These are phyloP conservation scores for Parelbella ahira DNA, from an alignment of 2,888 invertebrate genomes.

Conservation along the genomic window DNA sequence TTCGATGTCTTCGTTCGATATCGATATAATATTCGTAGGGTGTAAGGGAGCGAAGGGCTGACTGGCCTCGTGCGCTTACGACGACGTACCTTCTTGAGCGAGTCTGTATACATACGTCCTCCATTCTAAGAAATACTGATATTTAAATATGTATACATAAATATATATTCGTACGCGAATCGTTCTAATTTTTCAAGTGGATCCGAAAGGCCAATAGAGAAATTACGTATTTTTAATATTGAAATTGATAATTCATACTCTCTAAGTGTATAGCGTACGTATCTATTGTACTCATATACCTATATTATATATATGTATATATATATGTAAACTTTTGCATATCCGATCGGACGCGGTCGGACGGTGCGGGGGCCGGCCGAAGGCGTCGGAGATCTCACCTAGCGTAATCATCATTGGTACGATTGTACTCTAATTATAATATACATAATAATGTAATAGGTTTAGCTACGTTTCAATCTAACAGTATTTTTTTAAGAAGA, in stretches of 20 bases:
- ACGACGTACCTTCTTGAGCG: slow-evolving; percentile 79
- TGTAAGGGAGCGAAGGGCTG: slow-evolving; percentile 72
- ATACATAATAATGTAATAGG: slow-evolving; percentile 73
- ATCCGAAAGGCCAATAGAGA: slow-evolving; percentile 77
- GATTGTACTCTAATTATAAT: slow-evolving; percentile 74
- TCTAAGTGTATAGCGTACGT: slow-evolving; percentile 66
- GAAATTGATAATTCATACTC: slow-evolving; percentile 75
- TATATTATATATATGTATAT: slow-evolving; percentile 26
- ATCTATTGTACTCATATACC: slow-evolving; percentile 55
- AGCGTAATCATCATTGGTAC: slow-evolving; percentile 76
- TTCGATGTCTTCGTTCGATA: slow-evolving; percentile 79
- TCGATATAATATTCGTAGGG: slow-evolving; percentile 70
- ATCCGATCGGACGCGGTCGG: slow-evolving; percentile 68
- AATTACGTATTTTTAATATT: slow-evolving; percentile 80
- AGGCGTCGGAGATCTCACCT: slow-evolving; percentile 78
- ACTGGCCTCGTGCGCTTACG: slow-evolving; percentile 76
- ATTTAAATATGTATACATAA: slow-evolving; percentile 76
- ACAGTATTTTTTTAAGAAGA: slow-evolving; percentile 81
- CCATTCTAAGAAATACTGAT: slow-evolving; percentile 76
- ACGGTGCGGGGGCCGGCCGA: slow-evolving; percentile 67
- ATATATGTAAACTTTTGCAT: slow-evolving; percentile 67
- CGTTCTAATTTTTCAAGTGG: slow-evolving; percentile 76
- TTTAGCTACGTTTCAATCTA: slow-evolving; percentile 80
- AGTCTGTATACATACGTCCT: slow-evolving; percentile 80
- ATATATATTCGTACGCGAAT: slow-evolving; percentile 78